Base-by-base conservation (phyloP, 2,888 invertebrate genomes). In the Meliscaeva auricollis region DNA sequence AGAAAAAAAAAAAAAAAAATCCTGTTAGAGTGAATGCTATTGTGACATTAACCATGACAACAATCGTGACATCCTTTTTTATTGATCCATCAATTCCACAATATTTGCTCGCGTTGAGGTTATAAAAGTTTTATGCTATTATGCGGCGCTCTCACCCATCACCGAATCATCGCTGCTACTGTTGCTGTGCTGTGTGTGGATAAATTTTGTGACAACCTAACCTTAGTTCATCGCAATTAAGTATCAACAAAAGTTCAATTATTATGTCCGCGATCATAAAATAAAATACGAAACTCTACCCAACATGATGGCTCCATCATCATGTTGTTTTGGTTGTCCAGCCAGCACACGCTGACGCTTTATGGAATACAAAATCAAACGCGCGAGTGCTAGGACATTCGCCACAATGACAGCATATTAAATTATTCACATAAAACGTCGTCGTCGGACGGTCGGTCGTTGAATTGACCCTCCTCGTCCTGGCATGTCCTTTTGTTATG, bases 221-320 rank as follows among this genome's bases (percentile, higher is more conserved):
- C 81, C 68, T 62, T 64, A 85, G 81, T 77, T 81, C 85, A 85
- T 85, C 69, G 80, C 77, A 81, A 81, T 85, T 81, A 81, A 81
- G 77, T 72, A 73, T 81, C 73, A 64, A 81, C 81, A 80, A 85
- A 81, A 76, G 73, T 77, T 72, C 72, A 85, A 85, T 81, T 80
- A 85, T 85, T 81, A 85, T 77, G 85, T 73, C 69, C 81, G 48
- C 81, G 81, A 81, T 80, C 85, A 46, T 85, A 85, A 85, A 85
- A 77, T 22, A 46, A 58, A 38, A 48, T n/a, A 44, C 52, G 41
- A 52, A 84, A 46, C 58, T 46, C 30, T 66, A 52, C 64, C 72
- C 75, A 70, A 66, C 9, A 38, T 72, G 75, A 84, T 84, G 70
- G 66, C 70, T 66, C 73, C 74, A 81, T 81, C 64, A 66, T 76